Evolutionary conservation across 1,140 invertebrate genomes (phyloP).

Genomic region (Monomorium pharaonis): DNA sequence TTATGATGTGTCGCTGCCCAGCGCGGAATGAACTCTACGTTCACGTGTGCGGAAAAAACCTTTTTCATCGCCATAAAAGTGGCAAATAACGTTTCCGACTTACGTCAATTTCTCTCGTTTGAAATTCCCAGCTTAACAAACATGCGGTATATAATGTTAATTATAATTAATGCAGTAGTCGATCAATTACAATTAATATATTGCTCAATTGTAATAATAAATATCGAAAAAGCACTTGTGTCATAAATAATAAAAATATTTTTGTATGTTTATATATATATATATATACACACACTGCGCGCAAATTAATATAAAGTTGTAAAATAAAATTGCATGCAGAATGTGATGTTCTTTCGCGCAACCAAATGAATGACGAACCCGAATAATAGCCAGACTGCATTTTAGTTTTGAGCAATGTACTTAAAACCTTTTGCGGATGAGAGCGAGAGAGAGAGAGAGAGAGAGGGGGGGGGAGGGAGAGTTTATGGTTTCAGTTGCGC

Average conservation of each 20-base stretch:
- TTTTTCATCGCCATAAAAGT: constrained; percentile 6
- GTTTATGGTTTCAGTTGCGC: constrained; percentile 27
- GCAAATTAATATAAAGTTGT: background rate
- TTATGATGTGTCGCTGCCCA: constrained; percentile 26
- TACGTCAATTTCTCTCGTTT: background rate
- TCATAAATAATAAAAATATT: background rate
- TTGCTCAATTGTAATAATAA: background rate
- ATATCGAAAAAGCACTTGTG: background rate
- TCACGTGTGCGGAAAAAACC: background rate
- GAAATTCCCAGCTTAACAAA: background rate
- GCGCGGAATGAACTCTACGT: background rate
- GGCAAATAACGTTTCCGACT: background rate
- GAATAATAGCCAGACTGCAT: background rate
- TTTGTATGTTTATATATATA: too few relatives aligned
- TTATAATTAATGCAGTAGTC: background rate
- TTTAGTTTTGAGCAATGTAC: background rate
- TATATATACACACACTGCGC: background rate
- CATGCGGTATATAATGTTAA: background rate
- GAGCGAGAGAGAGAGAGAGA: too few relatives aligned
- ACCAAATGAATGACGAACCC: background rate
- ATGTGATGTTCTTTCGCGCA: background rate
- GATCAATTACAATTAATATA: background rate
- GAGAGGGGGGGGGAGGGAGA: too few relatives aligned
- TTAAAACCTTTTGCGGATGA: background rate
- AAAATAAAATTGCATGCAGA: background rate